Evolutionary conservation across 2,113 vertebrate genomes (phyloP), one percentile per base, ranked within the genome.

Genomic region (Epinephelus lanceolatus): DNA sequence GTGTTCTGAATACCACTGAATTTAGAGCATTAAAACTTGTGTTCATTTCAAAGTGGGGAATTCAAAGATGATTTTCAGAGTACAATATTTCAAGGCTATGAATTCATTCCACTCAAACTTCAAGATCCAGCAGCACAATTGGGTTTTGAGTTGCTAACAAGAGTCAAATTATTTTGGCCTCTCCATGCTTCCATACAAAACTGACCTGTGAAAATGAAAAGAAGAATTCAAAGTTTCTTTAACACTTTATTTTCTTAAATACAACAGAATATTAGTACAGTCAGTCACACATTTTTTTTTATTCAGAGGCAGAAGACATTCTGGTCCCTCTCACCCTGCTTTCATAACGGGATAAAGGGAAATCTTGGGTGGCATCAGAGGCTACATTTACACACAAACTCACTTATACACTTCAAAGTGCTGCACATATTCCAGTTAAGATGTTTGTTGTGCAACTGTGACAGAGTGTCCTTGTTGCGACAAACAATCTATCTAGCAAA

Each of bases 211-310:
- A 33, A 63, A 70, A 74, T 13, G 33, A 70, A 49, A 47, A 78
- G 5, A 27, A 86, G 37, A 80, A 59, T 18, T 13, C 53, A 7
- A 71, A 66, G 55, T 90, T 91, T 87, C 78, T 85, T 23, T 85
- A 93, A 94, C 88, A 94, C 90, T 93, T 95, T 95, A 95, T 95
- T 96, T 91, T 80, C 59, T 93, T 94, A 85, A 94, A 94, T 95
- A 95, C 80, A 90, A 95, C 90, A 93, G 86, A 92, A 90, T 92
- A 95, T 93, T 93, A 95, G 93, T 92, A 95, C 90, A 95, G 93
- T 93, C 90, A 93, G 83, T 91, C 89, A 93, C 89, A 94, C 78
- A 78, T 66, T 76, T 74, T 89, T 89, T 65, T 30, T 53, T 70
- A 33, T 69, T 77, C 71, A 82, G 88, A 91, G 91, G 89, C 90